phyloP scores from a whole-genome alignment of 1,140 invertebrate genomes.

The Tetraneura akinire region DNA sequence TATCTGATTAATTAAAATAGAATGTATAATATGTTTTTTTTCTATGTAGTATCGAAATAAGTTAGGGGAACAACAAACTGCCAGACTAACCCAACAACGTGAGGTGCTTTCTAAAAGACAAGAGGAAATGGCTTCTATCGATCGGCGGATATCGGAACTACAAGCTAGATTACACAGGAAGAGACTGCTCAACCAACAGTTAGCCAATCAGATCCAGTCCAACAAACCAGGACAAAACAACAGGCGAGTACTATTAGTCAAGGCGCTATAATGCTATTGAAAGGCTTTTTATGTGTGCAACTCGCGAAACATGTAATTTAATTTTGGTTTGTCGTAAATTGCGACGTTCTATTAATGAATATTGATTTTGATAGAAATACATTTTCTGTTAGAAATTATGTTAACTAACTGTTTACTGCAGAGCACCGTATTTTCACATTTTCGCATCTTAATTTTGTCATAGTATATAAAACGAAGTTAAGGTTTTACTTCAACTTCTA shows the following conservation, averaged over 20 bases:
- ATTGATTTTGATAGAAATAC: background rate
- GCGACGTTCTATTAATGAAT: background rate
- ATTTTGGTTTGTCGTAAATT: background rate
- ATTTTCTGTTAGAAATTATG: background rate
- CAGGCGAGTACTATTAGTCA: background rate
- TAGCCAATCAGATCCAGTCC: constrained; percentile 72
- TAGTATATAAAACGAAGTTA: too few species aligned
- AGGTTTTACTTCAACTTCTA: too few species aligned
- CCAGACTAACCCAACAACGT: constrained; percentile 79
- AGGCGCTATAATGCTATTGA: background rate
- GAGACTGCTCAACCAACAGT: constrained; percentile 80
- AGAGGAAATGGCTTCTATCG: constrained; percentile 87
- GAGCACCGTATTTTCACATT: too few species aligned
- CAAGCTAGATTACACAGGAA: constrained; percentile 88
- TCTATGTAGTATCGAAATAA: constrained; percentile 87
- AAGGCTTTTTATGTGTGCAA: background rate
- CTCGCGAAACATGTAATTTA: background rate
- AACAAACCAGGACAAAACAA: constrained; percentile 56
- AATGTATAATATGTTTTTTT: background rate
- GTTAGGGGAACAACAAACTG: constrained; percentile 91
- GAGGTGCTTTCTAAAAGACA: constrained; percentile 82
- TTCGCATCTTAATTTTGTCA: background rate
- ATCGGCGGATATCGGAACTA: constrained; percentile 88
- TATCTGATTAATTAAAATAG: too few species aligned
- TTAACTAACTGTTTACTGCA: background rate